These are phyloP conservation scores for Stomatorhinus walkeri DNA, from an alignment of 2,797 vertebrate genomes.

Conservation along the genomic window DNA sequence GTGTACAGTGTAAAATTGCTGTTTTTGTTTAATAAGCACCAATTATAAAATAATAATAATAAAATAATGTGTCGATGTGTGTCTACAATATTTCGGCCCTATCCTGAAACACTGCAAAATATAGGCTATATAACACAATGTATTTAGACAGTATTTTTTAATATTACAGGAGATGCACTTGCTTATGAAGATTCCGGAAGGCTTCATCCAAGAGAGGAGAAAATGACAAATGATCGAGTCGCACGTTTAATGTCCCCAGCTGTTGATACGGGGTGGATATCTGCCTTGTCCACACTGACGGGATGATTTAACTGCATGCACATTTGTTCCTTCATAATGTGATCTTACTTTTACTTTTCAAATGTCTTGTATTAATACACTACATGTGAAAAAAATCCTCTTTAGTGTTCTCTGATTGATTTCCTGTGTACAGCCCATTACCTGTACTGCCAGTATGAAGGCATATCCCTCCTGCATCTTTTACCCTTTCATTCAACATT, in stretches of 20 bases:
- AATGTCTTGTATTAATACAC: neutral
- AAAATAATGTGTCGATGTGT: neutral
- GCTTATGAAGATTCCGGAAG: slow-evolving; percentile 35
- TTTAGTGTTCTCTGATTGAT: neutral
- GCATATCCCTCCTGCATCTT: neutral
- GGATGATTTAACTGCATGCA: neutral
- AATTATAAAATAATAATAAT: neutral
- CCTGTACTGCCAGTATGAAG: neutral
- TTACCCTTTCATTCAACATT: neutral
- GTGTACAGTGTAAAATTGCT: neutral
- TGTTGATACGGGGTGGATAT: neutral
- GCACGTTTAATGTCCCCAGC: neutral
- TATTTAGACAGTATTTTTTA: neutral
- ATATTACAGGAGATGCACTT: slow-evolving; percentile 30
- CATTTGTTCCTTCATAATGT: neutral
- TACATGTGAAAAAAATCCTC: neutral
- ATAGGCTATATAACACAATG: neutral
- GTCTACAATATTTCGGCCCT: neutral
- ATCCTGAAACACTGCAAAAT: neutral
- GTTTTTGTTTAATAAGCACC: neutral
- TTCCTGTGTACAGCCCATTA: neutral
- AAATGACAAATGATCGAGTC: neutral
- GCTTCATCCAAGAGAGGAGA: slow-evolving; percentile 25
- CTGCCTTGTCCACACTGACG: neutral
- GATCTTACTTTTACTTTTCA: neutral